Evolutionary conservation across 2,888 invertebrate species (phyloP), one percentile per base, ranked within the genome.

Genomic region (Microctonus aethiopoides): DNA sequence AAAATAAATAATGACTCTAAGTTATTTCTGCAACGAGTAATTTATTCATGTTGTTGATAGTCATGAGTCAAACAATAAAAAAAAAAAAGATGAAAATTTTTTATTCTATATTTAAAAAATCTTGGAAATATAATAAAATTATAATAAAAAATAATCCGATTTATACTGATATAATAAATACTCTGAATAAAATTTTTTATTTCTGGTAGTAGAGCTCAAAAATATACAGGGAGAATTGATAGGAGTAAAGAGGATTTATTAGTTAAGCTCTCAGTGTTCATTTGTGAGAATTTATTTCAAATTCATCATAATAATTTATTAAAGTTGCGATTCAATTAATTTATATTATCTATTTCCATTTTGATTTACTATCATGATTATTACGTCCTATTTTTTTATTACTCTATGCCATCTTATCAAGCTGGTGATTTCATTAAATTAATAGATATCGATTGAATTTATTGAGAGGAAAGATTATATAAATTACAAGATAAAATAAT

Each of bases 21-120:
- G 80, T 82, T 83, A 81, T 82, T 80, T 76, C 79, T 74, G 74
- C 69, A 63, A 57, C 52, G 3, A 3, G 0, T n/a, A 5, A 20
- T 56, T 24, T 29, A 29, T 29, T 67, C 22, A 57, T 60, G 26
- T 73, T 71, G 70, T 63, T 67, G 81, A 75, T 67, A 77, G 80
- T 80, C 73, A 63, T 9, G 67, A 73, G 79, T 73, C 80, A 56
- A 36, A 83, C 81, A 83, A 16, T 16, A n/a, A 20, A 16, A 7
- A 46, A 1, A 1, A 6, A 46, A 16, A 16, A 46, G 3, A 16
- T 16, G 0, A 5, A 29, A 29, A 5, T 16, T 6, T 39, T 67
- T 52, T 32, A 3, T 57, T 22, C 63, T 10, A 62, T 39, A 39
- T n/a, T 62, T 54, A 22, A 64, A 57, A 26, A 34, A 36, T 67